Evolutionary conservation across 2,113 vertebrate genomes (phyloP).

Genomic region (Etia nguti): DNA sequence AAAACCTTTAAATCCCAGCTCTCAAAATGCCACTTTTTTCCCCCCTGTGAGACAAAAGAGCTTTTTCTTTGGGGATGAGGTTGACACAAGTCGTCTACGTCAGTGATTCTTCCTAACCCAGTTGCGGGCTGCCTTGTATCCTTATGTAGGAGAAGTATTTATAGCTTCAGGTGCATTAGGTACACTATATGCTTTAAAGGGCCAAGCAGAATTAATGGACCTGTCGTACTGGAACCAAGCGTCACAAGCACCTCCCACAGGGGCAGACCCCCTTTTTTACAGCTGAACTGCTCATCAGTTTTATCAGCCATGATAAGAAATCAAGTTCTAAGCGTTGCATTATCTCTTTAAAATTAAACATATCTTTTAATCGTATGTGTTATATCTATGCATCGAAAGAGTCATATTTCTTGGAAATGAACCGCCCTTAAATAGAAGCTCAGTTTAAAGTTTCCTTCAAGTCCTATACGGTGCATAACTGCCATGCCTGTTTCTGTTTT

Average conservation of each 20-base stretch:
- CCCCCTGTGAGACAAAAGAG: neutral
- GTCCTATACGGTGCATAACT: neutral
- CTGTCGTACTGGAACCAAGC: constrained; percentile 39
- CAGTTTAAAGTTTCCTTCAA: neutral
- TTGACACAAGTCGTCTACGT: constrained; percentile 33
- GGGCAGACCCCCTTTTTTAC: constrained; percentile 48
- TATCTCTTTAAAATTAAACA: neutral
- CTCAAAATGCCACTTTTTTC: neutral
- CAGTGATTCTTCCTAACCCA: constrained; percentile 65
- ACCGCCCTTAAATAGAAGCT: neutral
- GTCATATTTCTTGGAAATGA: neutral
- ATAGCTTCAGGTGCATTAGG: constrained; percentile 70
- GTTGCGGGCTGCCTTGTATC: constrained; percentile 57
- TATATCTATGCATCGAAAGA: neutral
- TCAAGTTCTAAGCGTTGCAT: neutral
- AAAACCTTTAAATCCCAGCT: neutral
- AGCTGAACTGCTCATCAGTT: neutral
- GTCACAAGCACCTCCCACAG: constrained; percentile 34
- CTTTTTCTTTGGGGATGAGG: constrained; percentile 9
- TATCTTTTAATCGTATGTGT: neutral
- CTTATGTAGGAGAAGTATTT: constrained; percentile 70
- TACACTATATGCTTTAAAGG: constrained; percentile 53
- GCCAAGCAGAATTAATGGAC: constrained; percentile 61
- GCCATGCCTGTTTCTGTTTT: constrained; percentile 50
- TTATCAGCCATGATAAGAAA: neutral